These are phyloP conservation scores for Penaeus monodon DNA, from an alignment of 2,888 invertebrate species.

Conservation along the genomic window DNA sequence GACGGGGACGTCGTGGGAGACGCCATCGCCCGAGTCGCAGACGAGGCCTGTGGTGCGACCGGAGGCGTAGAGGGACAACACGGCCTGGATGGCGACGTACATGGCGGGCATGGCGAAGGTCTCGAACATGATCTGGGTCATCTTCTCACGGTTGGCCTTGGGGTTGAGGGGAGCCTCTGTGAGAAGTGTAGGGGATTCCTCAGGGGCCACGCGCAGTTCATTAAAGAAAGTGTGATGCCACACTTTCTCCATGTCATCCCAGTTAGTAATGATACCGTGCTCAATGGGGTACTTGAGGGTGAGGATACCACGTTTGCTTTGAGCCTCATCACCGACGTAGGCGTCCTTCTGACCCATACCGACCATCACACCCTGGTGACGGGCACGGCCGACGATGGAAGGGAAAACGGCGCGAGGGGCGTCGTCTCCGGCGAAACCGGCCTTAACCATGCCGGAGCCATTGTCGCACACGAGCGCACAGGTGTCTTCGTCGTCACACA, in stretches of 20 bases:
- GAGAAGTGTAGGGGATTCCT: constrained; percentile 73
- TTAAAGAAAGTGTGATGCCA: constrained; percentile 95
- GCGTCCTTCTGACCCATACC: constrained; percentile 82
- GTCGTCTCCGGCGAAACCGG: constrained; percentile 82
- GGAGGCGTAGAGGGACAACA: constrained; percentile 71
- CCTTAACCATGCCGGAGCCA: constrained; percentile 74
- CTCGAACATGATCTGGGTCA: constrained; percentile 86
- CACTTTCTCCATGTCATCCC: constrained; percentile 99
- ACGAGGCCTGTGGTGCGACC: constrained; percentile 70
- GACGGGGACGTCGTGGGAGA: no score
- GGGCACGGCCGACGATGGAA: constrained; percentile 79
- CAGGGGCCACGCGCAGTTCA: constrained; percentile 7
- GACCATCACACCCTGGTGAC: constrained; percentile 75
- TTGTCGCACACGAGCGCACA: constrained; percentile 35
- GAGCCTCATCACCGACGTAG: constrained; percentile 96
- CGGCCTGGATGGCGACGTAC: constrained; percentile 74
- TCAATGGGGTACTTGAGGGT: constrained; percentile 74
- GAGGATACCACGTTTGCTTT: constrained; percentile 82
- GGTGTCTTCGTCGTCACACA: no score
- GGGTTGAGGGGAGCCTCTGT: constrained; percentile 95
- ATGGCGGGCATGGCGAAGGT: constrained; percentile 77
- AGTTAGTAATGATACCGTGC: constrained; percentile 82
- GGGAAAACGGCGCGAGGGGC: constrained; percentile 82
- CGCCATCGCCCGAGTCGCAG: no score
- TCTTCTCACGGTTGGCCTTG: constrained; percentile 95